Conservation (phyloP, 35 echinoderm and acorn worm species). For the Nesometra sesokonis region DNA sequence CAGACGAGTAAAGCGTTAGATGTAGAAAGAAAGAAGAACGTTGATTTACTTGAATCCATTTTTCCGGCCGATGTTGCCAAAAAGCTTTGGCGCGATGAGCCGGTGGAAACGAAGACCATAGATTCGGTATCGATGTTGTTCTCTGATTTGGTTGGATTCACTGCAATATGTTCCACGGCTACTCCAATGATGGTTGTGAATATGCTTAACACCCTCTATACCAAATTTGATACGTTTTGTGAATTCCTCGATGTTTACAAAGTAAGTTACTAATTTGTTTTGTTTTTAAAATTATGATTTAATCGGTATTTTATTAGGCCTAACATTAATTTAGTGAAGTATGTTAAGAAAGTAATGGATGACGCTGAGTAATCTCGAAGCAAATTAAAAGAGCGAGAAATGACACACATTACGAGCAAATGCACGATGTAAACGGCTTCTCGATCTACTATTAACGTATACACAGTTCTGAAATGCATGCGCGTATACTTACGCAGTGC, state of each 20-base stretch:
- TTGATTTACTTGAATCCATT: constrained; percentile 78
- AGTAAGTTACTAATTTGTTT: constrained; percentile 28
- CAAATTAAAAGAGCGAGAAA: no score
- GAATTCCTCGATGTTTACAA: constrained; percentile 86
- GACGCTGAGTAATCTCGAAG: no score
- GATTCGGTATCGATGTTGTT: constrained; percentile 82
- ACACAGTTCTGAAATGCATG: no score
- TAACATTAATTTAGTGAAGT: no score
- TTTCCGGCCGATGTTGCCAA: constrained; percentile 84
- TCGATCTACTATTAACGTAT: no score
- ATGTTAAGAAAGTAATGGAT: no score
- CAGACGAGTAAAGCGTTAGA: constrained; percentile 58
- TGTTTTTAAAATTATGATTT: no score
- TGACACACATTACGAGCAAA: no score
- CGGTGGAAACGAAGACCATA: constrained; percentile 40
- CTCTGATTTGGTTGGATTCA: constrained; percentile 94
- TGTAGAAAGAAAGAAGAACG: constrained; percentile 74
- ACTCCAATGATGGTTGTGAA: constrained; percentile 83
- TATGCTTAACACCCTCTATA: constrained; percentile 88
- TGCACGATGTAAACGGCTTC: no score
- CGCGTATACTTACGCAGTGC: no score
- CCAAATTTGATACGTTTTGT: constrained; percentile 75
- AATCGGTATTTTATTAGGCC: no score
- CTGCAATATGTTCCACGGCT: constrained; percentile 74
- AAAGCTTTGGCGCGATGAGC: constrained; percentile 72